Evolutionary conservation across 92 coral and sea anemone species (phyloP), one percentile per base, ranked within the genome.

Genomic region (Palythoa grandiflora): DNA sequence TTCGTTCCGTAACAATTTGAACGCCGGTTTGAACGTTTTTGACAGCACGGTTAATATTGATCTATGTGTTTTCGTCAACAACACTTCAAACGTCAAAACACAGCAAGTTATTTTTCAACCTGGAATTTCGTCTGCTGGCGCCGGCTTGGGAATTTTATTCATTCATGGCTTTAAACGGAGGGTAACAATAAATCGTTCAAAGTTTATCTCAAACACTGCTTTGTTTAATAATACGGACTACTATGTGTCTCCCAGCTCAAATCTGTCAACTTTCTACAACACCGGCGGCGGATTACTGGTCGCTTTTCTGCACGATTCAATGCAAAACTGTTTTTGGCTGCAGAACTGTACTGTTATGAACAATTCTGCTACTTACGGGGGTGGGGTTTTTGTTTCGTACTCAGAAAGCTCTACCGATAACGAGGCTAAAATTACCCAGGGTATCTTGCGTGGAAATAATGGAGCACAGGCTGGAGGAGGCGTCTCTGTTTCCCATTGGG

Each of bases 391-490:
- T 40, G 68, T 88, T 53, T 89, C 83, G 38, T 89, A 85, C 36
- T 79, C 91, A 38, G 93, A 93, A 16, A 7, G 2, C 3, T 75
- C 99, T 1, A n/a, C 53, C 35, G 90, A 73, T 5, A 95, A 93
- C 77, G 75, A 53, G 13, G 55, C 94, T 35, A 37, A 77, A 0
- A 61, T 96, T 39, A 57, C 78, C 35, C 66, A 79, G 8, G 74
- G 88, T n/a, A 75, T 70, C 11, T 88, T 95, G 71, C 38, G n/a
- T 2, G 77, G 28, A 35, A 96, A 96, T 83, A 65, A 57, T 8
- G 99, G 96, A 1, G 73, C 90, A 5, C 99, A 97, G 70, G 91
- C 90, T 12, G 99, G 99, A 0, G 99, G 99, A 2, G 99, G 91
- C 0, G 13, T 97, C 1, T 76, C 94, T 21, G 75, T 87, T 19